Evolutionary conservation across 1,140 invertebrate species (phyloP).

Genomic region (Eriocheir sinensis): DNA sequence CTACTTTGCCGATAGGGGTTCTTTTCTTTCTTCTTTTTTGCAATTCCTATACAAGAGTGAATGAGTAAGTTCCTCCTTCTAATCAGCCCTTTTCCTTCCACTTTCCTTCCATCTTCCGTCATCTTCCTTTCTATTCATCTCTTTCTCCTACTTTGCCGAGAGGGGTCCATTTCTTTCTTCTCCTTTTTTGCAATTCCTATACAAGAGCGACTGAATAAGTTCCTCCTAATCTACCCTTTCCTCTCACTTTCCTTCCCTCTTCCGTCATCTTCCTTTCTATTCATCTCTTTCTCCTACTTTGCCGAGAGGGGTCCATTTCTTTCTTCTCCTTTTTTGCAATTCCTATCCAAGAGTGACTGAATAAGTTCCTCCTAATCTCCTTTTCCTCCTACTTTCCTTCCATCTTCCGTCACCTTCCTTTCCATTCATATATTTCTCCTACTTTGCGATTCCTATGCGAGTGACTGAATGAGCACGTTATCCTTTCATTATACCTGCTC

Average conservation of each 20-base stretch:
- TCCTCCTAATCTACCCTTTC: not conserved
- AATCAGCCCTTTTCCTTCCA: not conserved
- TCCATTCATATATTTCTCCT: not conserved
- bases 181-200: not conserved
- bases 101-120: not conserved
- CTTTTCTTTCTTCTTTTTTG: not conserved
- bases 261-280: not conserved
- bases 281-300: not conserved
- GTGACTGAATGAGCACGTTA: not conserved
- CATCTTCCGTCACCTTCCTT: not conserved
- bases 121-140: not conserved
- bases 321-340: not conserved
- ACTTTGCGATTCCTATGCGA: not conserved
- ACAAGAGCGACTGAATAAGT: not conserved
- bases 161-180: not conserved
- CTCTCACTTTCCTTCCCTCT: not conserved
- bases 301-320: not conserved
- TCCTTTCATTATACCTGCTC: not conserved
- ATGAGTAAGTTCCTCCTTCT: not conserved
- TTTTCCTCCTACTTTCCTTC: not conserved
- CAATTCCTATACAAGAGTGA: not conserved
- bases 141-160: not conserved
- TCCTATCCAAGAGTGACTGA: not conserved
- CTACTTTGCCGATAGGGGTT: not conserved
- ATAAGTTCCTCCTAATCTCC: not conserved